A percentile compares a stretch with the other conserved stretches of the same genome.
Conservation (phyloP, 1,140 invertebrate genomes). For the Cyclina sinensis region DNA sequence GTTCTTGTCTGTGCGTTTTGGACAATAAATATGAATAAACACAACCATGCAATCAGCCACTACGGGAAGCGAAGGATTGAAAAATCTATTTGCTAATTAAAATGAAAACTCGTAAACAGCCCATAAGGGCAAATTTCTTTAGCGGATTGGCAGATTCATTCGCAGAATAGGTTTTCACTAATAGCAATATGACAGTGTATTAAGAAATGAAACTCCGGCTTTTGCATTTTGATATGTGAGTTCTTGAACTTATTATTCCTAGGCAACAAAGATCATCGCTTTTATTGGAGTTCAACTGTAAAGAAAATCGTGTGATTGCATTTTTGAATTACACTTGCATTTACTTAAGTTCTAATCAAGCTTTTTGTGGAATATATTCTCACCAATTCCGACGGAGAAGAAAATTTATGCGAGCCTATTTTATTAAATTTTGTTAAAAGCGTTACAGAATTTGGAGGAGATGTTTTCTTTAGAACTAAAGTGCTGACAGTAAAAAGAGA, state of each 20-base stretch:
- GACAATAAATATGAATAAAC: constrained; percentile 59
- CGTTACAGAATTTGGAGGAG: too few species aligned
- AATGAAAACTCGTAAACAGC: constrained; percentile 59
- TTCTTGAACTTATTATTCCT: constrained; percentile 15
- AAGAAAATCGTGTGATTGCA: constrained; percentile 8
- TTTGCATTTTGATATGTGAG: constrained; percentile 13
- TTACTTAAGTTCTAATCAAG: neutral
- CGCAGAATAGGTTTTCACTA: constrained; percentile 15
- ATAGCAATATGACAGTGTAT: constrained; percentile 29
- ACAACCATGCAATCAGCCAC: constrained; percentile 39
- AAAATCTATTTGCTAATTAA: constrained; percentile 69
- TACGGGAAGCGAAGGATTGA: constrained; percentile 29
- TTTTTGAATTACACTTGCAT: neutral
- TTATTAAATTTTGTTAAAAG: neutral
- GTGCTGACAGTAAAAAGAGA: too few species aligned
- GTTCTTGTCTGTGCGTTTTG: constrained; percentile 66
- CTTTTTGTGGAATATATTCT: neutral
- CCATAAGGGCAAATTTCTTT: neutral
- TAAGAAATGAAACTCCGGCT: constrained; percentile 34
- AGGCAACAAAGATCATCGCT: neutral
- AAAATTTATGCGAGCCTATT: neutral
- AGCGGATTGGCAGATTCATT: constrained; percentile 30
- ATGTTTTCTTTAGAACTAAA: too few species aligned
- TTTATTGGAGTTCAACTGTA: neutral
- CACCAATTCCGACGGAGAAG: neutral